These are phyloP conservation scores for Venustaconcha ellipsiformis DNA, from an alignment of 1,140 invertebrate species.

Conservation along the genomic window DNA sequence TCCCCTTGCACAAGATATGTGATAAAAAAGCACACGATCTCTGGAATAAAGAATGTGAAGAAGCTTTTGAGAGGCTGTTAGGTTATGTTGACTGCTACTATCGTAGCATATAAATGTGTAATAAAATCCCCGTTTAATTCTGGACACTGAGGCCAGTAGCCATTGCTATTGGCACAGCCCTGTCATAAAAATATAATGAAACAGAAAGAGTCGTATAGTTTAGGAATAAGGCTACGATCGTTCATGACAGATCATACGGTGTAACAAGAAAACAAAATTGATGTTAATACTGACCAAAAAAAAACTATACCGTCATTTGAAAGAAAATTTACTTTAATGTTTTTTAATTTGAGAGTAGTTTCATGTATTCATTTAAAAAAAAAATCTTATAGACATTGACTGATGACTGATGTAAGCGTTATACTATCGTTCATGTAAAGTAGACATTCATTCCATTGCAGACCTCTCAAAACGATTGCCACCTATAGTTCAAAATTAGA, in stretches of 20 bases:
- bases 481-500: conserved; percentile 37
- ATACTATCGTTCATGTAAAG: conserved; percentile 40
- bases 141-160: conserved; percentile 70
- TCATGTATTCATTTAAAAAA: conserved; percentile 23
- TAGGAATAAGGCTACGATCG: conserved; percentile 26
- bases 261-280: too few species aligned
- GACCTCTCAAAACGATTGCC: conserved; percentile 22
- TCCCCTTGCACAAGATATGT: too few species aligned
- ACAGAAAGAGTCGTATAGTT: conserved; percentile 56
- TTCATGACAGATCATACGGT: too few species aligned
- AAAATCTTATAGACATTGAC: conserved; percentile 5
- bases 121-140: conserved; percentile 71
- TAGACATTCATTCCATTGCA: conserved; percentile 24
- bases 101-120: conserved; percentile 67
- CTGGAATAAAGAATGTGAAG: conserved; percentile 1
- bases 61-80: conserved; percentile 65
- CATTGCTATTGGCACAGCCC: conserved; percentile 71
- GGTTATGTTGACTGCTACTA: conserved; percentile 71
- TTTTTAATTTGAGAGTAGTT: conserved; percentile 25
- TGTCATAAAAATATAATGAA: conserved; percentile 69
- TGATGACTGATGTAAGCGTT: conserved; percentile 1
- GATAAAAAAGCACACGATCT: too few species aligned
- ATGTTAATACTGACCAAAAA: not conserved
- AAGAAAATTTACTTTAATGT: conserved; percentile 30
- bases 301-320: conserved; percentile 34